A percentile compares a stretch with the other conserved stretches of the same genome.
Conservation (phyloP, 2,888 invertebrate genomes). For the Melinaea marsaeus region DNA sequence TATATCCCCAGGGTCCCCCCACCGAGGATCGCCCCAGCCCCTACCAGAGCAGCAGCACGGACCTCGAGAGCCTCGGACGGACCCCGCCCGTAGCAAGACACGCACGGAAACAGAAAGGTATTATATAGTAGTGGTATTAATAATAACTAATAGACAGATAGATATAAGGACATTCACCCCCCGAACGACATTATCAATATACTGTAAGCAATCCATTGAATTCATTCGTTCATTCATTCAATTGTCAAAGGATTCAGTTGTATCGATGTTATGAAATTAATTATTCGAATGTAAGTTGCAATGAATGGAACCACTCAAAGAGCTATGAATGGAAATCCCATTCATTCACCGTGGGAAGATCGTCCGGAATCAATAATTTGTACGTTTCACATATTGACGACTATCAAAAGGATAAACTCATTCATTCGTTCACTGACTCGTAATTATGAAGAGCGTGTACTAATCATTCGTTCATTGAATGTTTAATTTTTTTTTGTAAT, state of each 20-base stretch:
- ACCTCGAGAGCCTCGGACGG: conserved; percentile 66
- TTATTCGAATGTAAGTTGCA: neutral
- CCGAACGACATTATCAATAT: too few relatives aligned
- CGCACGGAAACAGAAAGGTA: conserved; percentile 62
- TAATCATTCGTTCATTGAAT: neutral
- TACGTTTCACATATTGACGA: neutral
- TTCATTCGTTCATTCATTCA: conserved; percentile 3
- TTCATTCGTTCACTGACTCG: neutral
- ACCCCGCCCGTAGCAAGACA: conserved; percentile 63
- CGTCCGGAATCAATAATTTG: neutral
- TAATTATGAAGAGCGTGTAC: neutral
- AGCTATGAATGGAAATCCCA: too few relatives aligned
- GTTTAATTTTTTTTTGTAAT: too few relatives aligned
- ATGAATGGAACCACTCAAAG: neutral
- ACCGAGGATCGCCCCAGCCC: conserved; percentile 45
- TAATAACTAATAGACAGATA: too few relatives aligned
- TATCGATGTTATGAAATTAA: neutral
- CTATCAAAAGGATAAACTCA: neutral
- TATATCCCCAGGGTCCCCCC: conserved; percentile 48
- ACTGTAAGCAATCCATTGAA: neutral
- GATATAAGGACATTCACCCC: too few relatives aligned
- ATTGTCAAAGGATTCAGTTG: neutral
- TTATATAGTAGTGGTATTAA: conserved; percentile 3
- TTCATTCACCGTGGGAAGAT: too few relatives aligned
- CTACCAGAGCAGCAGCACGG: conserved; percentile 67